Percentiles rank a stretch among this genome's conserved stretches.
These are phyloP conservation scores for Hermaeophaga mercurialis DNA, from an alignment of 2,888 invertebrate species.

Conservation along the genomic window DNA sequence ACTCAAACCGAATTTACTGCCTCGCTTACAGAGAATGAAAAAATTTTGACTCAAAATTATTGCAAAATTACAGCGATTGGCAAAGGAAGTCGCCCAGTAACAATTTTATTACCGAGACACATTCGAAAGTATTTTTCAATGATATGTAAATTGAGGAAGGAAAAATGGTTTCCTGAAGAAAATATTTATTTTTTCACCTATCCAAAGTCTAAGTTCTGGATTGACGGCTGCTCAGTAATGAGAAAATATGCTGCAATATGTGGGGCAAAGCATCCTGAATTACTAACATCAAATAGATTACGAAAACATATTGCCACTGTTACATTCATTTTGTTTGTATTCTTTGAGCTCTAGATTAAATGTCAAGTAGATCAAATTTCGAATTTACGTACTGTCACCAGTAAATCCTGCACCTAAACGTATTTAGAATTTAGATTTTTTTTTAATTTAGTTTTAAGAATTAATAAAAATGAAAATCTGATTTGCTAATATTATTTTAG, in stretches of 20 bases:
- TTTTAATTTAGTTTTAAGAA: no score
- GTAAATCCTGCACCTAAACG: no score
- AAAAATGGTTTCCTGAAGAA: constrained; percentile 18
- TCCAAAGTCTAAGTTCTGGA: constrained; percentile 28
- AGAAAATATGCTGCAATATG: constrained; percentile 14
- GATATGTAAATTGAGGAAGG: constrained; percentile 22
- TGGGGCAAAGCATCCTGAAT: constrained; percentile 33
- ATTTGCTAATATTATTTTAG: no score
- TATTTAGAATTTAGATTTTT: no score
- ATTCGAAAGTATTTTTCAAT: constrained; percentile 26
- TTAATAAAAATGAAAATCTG: no score
- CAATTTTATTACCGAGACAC: constrained; percentile 17
- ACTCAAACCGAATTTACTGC: constrained; percentile 17
- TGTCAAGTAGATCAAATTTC: no score
- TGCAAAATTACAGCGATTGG: background rate
- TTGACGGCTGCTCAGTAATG: constrained; percentile 31
- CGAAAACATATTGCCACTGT: constrained; percentile 29
- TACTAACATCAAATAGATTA: constrained; percentile 28
- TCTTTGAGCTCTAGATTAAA: no score
- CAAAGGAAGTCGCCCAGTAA: background rate
- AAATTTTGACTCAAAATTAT: background rate
- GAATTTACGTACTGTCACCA: no score
- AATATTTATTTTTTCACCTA: constrained; percentile 35
- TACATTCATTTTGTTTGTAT: no score
- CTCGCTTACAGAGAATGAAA: background rate